Evolutionary conservation across 2,888 invertebrate genomes (phyloP), one percentile per base, ranked within the genome.

Genomic region (Tyria jacobaeae): DNA sequence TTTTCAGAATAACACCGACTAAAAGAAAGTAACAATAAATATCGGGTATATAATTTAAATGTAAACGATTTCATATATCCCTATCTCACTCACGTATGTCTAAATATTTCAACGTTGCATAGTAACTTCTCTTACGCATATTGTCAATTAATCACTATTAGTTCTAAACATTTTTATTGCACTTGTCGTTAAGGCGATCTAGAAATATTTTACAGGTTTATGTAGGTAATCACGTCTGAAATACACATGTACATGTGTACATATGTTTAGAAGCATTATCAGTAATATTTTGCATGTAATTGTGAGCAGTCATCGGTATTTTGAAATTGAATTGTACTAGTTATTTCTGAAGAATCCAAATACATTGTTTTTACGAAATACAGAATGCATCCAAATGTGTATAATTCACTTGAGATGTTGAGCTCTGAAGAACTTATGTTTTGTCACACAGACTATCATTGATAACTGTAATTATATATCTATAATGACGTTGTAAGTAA

Each of bases 61-160:
- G 4, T n/a, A 7, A 7, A 51, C 44, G 9, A 39, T 47, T 51
- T 6, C 37, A 12, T 9, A 44, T 62, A 34, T 54, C 65, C 71
- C 70, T 55, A 9, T 24, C 14, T 52, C 44, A 60, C 71, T 62
- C 60, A 48, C 55, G 55, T 1, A 64, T 60, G 15, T 76, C 66
- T 60, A 53, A 70, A 75, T 67, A 64, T 52, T 66, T 55, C 44
- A 55, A 66, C 49, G 54, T 66, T 73, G 71, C 66, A 55, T 55
- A 64, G 7, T 63, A 59, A 64, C 62, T 31, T 52, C 59, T 57
- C 44, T 50, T 12, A 27, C 10, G 54, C 49, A 62, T 41, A 37
- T 70, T 70, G 75, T 63, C 57, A 65, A 75, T 62, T 77, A 68
- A 73, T 65, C 76, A 73, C 25, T 66, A 64, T 65, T 60, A 58